These are phyloP conservation scores for Cephalophus harveyi DNA, from an alignment of 2,113 vertebrate species.

Conservation along the genomic window DNA sequence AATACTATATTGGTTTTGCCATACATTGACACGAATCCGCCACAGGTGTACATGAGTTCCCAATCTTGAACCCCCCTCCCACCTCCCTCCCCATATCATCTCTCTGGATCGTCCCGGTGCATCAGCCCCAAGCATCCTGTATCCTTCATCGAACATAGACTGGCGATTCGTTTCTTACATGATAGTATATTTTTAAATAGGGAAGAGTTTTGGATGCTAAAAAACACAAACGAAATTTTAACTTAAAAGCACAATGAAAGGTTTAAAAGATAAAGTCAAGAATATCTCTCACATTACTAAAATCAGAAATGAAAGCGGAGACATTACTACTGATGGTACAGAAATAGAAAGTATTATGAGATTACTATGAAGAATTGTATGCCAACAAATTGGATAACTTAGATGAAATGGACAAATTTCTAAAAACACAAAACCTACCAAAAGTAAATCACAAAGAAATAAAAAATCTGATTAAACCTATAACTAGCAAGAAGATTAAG, in stretches of 20 bases:
- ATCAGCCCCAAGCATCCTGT: too few relatives aligned
- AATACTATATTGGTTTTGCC: too few relatives aligned
- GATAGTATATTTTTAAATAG: not conserved
- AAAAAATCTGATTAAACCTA: not conserved
- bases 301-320: not conserved
- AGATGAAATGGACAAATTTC: not conserved
- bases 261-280: not conserved
- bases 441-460: not conserved
- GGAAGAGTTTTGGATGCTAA: not conserved
- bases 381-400: not conserved
- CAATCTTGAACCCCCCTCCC: too few relatives aligned
- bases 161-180: too few relatives aligned
- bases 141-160: too few relatives aligned
- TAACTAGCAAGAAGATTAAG: not conserved
- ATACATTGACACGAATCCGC: too few relatives aligned
- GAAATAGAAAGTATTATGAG: not conserved
- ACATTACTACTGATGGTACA: not conserved
- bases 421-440: not conserved
- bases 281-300: not conserved
- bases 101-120: too few relatives aligned
- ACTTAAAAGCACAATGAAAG: not conserved
- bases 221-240: not conserved
- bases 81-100: too few relatives aligned
- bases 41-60: too few relatives aligned
- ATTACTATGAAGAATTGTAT: not conserved